Evolutionary conservation across 2,113 vertebrate genomes (phyloP).

Genomic region (Carassius gibelio): DNA sequence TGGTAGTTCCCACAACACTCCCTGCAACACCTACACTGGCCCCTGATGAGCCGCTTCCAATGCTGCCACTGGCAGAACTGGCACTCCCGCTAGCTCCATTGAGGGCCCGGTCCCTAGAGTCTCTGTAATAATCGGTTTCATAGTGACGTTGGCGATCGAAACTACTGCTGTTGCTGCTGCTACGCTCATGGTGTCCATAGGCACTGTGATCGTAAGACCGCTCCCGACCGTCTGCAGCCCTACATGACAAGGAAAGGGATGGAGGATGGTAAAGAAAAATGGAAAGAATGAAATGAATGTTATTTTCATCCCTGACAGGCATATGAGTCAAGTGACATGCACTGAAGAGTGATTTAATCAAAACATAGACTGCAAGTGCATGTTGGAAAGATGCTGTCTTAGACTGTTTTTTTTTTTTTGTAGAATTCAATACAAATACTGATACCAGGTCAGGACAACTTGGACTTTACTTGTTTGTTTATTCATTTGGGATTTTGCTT

Average conservation of each 20-base stretch:
- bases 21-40: constrained; percentile 75
- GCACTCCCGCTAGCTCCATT: constrained; percentile 65
- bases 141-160: constrained; percentile 98
- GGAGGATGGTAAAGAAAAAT: constrained; percentile 75
- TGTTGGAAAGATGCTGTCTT: constrained; percentile 8
- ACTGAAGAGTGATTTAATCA: constrained; percentile 33
- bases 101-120: constrained; percentile 91
- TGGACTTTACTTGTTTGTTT: neutral
- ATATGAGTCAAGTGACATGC: constrained; percentile 44
- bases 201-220: constrained; percentile 97
- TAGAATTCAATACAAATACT: constrained; percentile 20
- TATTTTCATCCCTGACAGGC: constrained; percentile 45
- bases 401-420: neutral
- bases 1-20: constrained; percentile 77
- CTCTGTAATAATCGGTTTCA: constrained; percentile 97
- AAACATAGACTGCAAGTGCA: constrained; percentile 41
- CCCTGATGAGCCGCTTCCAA: constrained; percentile 77
- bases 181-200: constrained; percentile 99
- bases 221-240: constrained; percentile 95
- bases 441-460: constrained; percentile 11
- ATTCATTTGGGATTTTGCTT: neutral
- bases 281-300: constrained; percentile 53
- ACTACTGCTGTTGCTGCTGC: constrained; percentile 87
- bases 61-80: constrained; percentile 47
- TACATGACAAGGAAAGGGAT: constrained; percentile 72